Evolutionary conservation across 2,797 vertebrate genomes (phyloP).

Genomic region (Sorex maritimensis): DNA sequence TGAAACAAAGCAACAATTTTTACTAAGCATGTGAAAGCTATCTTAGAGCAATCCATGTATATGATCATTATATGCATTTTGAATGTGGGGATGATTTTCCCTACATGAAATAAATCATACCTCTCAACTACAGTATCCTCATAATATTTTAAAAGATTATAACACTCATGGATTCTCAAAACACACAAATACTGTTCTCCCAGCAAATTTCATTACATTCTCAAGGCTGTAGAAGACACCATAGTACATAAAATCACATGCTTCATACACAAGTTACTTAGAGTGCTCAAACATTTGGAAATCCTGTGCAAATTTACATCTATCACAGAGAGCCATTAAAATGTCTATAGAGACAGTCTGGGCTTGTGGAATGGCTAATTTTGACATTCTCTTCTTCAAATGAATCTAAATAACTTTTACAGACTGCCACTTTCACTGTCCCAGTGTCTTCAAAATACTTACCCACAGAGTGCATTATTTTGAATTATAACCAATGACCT

Average conservation of each 20-base stretch:
- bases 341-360: slow-evolving; percentile 68
- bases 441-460: slow-evolving; percentile 82
- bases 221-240: slow-evolving; percentile 15
- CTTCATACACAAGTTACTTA: slow-evolving; percentile 50
- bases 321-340: slow-evolving; percentile 79
- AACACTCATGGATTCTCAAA: slow-evolving; percentile 22
- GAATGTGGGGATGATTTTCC: not conserved
- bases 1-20: not conserved
- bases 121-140: not conserved
- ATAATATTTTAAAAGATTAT: slow-evolving; percentile 14
- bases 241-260: slow-evolving; percentile 16
- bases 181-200: slow-evolving; percentile 62
- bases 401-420: slow-evolving; percentile 85
- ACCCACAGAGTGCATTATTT: slow-evolving; percentile 79
- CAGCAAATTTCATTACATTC: slow-evolving; percentile 32
- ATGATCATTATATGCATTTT: not conserved
- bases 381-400: slow-evolving; percentile 77
- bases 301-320: slow-evolving; percentile 52
- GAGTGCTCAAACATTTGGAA: slow-evolving; percentile 78
- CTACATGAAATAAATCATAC: slow-evolving; percentile 1
- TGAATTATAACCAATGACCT: slow-evolving; percentile 85
- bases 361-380: slow-evolving; percentile 79
- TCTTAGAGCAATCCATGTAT: slow-evolving; percentile 3
- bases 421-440: slow-evolving; percentile 69
- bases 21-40: not conserved